Conservation (phyloP, 2,888 invertebrate genomes). For the Dynastes hyllus region DNA sequence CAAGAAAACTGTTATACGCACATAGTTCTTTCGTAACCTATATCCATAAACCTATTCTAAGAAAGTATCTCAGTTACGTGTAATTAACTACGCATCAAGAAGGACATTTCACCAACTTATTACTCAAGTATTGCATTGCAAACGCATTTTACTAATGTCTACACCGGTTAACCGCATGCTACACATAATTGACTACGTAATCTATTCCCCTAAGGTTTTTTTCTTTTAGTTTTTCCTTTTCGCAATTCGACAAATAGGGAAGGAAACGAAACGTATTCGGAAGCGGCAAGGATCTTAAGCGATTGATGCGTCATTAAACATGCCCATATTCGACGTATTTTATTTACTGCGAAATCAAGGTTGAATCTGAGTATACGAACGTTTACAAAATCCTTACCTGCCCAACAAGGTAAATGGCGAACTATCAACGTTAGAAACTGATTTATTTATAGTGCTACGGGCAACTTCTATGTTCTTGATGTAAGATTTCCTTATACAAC, state of each 20-base stretch:
- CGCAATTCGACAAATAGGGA: constrained; percentile 46
- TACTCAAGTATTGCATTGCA: not conserved
- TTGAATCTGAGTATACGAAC: constrained; percentile 25
- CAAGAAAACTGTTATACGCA: too few relatives aligned
- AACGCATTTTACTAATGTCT: constrained; percentile 16
- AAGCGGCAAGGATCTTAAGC: constrained; percentile 40
- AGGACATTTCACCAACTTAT: constrained; percentile 8
- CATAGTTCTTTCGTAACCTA: too few relatives aligned
- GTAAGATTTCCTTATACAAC: constrained; percentile 1
- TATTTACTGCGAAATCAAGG: constrained; percentile 48
- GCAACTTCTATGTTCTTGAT: constrained; percentile 13
- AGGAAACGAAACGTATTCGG: constrained; percentile 38
- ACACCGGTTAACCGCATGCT: constrained; percentile 16
- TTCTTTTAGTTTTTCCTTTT: constrained; percentile 28
- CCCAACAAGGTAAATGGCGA: constrained; percentile 62
- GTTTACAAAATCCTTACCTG: constrained; percentile 47
- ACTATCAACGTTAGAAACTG: constrained; percentile 59
- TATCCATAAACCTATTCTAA: too few relatives aligned
- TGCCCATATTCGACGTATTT: constrained; percentile 35
- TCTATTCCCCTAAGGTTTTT: not conserved
- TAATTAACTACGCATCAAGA: not conserved
- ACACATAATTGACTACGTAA: constrained; percentile 32
- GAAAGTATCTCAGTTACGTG: not conserved
- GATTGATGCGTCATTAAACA: constrained; percentile 24
- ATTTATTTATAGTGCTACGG: constrained; percentile 60